Evolutionary conservation across 2,888 invertebrate species (phyloP), one percentile per base, ranked within the genome.

Genomic region (Molorchus minor): DNA sequence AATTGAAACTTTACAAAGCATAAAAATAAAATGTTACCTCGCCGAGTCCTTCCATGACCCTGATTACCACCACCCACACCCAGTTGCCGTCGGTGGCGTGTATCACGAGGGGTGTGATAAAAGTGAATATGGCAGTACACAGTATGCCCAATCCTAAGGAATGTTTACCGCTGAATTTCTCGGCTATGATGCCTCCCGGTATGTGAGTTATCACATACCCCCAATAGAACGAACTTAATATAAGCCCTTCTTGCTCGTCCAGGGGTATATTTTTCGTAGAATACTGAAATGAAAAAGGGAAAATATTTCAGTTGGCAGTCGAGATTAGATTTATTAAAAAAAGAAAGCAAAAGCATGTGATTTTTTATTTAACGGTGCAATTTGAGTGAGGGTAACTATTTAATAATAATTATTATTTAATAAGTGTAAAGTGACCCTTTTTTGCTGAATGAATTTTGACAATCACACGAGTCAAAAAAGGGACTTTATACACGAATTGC

Each of bases 81-180:
- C 95, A 82, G 10, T 86, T 90, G 0, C 92, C 89, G 83, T 2
- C 90, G 85, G 82, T 90, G 62, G 77, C 62, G 54, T 70, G 67
- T 21, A 73, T 92, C 10, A 90, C 88, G 71, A 88, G 76, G 0
- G 95, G 95, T 0, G 94, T 94, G 1, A 94, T 74, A 3, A 94
- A 75, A 0, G 94, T 93, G 68, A 94, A 90, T n/a, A 94, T 77
- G 0, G 93, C 92, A 0, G 94, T 93, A 15, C 90, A 88, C 0
- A 94, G 80, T 17, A 94, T 89, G 36, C 94, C 94, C 53, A 92
- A 81, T 0, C 92, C 92, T 25, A 94, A 83, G 0, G 92, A 87
- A 81, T 92, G 90, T 77, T 94, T 94, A 15, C 93, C 94, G 15
- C 94, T 94, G 67, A 91, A 91, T 63, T 86, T 85, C 72, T 92